A percentile compares a stretch with the other conserved stretches of the same genome.
phyloP scores from a whole-genome alignment of 2,113 vertebrate genomes.

The Pagrus major region DNA sequence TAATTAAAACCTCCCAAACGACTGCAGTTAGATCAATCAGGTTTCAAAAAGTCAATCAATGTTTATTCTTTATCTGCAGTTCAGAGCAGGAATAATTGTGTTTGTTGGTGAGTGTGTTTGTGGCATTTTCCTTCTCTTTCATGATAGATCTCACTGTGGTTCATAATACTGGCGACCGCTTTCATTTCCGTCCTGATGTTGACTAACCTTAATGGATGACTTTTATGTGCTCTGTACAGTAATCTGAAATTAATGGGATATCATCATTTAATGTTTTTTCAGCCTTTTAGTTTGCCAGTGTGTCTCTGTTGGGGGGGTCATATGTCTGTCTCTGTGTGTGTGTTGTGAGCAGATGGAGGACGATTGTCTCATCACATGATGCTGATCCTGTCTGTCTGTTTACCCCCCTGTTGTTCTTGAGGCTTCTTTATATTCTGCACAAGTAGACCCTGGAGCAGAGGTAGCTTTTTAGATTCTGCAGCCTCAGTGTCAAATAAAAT shows the following conservation, averaged over 20 bases:
- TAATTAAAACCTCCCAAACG: neutral
- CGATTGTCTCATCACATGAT: neutral
- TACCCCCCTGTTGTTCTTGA: neutral
- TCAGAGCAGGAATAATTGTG: conserved; percentile 11
- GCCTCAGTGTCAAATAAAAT: neutral
- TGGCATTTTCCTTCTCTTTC: conserved; percentile 30
- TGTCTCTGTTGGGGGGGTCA: neutral
- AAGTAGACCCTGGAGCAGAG: neutral
- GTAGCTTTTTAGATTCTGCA: neutral
- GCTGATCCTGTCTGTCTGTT: neutral
- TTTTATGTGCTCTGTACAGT: conserved; percentile 51
- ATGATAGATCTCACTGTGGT: conserved; percentile 42
- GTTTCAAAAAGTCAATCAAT: neutral
- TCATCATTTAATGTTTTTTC: conserved; percentile 33
- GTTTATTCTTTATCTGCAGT: conserved; percentile 22
- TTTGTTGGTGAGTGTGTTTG: conserved; percentile 1
- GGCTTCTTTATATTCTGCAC: conserved; percentile 6
- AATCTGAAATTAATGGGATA: conserved; percentile 58
- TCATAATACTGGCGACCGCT: conserved; percentile 24
- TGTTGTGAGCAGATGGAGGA: neutral
- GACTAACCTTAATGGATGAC: conserved; percentile 54
- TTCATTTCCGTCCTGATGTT: conserved; percentile 50
- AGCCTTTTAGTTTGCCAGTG: conserved; percentile 32
- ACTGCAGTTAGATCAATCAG: neutral
- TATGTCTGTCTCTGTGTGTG: neutral